Conservation (phyloP, 2,888 invertebrate genomes). For the Gordius sp. region DNA sequence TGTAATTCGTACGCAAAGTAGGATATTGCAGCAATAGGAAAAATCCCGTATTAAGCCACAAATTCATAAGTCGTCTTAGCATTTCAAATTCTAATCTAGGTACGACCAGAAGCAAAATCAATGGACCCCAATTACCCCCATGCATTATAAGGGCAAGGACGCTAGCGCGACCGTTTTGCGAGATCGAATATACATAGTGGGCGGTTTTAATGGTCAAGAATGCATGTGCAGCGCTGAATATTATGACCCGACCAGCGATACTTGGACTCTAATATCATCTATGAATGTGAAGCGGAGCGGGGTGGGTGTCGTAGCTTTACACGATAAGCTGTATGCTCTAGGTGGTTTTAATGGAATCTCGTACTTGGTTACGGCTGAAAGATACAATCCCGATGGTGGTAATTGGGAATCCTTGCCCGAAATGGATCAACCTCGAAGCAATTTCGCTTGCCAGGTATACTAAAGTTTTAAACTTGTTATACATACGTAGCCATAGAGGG, state of each 20-base stretch:
- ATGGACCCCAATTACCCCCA: slow-evolving; percentile 48
- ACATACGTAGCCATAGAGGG: too few relatives aligned
- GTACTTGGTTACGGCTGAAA: slow-evolving; percentile 38
- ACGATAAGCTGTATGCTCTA: slow-evolving; percentile 44
- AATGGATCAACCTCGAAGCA: slow-evolving; percentile 51
- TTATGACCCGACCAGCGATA: slow-evolving; percentile 41
- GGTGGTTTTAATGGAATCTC: slow-evolving; percentile 52
- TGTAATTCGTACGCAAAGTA: too few relatives aligned
- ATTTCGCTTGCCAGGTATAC: slow-evolving; percentile 48
- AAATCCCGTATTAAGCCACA: too few relatives aligned
- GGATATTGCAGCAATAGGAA: too few relatives aligned
- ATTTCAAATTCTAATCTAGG: too few relatives aligned
- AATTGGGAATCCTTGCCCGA: slow-evolving; percentile 42
- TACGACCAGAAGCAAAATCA: slow-evolving; percentile 40
- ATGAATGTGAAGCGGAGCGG: slow-evolving; percentile 50
- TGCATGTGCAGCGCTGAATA: slow-evolving; percentile 47
- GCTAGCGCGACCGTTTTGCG: slow-evolving; percentile 45
- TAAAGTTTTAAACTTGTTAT: too few relatives aligned
- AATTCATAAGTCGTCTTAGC: too few relatives aligned
- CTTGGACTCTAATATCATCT: slow-evolving; percentile 44
- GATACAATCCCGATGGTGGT: slow-evolving; percentile 40
- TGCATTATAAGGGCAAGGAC: slow-evolving; percentile 47
- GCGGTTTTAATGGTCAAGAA: slow-evolving; percentile 52
- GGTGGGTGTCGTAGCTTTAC: slow-evolving; percentile 42
- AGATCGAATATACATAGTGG: slow-evolving; percentile 30